phyloP scores from a whole-genome alignment of 2,113 vertebrate species.

The Melanerpes aurifrons region DNA sequence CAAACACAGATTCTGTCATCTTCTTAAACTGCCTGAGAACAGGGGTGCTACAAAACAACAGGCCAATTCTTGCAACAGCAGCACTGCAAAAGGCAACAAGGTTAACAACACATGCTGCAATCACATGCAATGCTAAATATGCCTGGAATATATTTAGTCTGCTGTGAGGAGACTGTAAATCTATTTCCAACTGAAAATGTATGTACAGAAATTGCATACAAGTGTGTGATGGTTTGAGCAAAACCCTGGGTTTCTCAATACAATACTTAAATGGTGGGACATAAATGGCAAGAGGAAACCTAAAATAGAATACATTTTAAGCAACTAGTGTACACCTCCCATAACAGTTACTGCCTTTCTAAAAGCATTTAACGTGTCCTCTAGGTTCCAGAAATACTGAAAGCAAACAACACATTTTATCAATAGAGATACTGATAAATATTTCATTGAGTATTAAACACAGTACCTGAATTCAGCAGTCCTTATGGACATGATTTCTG shows the following conservation, averaged over 20 bases:
- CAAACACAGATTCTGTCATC: conserved; percentile 77
- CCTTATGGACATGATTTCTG: conserved; percentile 73
- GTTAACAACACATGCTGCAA: neutral
- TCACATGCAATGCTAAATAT: neutral
- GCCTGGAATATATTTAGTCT: neutral
- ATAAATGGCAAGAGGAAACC: neutral
- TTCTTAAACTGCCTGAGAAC: conserved; percentile 77
- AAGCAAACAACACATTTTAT: neutral
- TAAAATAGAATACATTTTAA: neutral
- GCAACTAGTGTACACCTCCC: neutral
- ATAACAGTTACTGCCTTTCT: neutral
- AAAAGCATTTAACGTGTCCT: neutral
- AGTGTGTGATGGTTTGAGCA: neutral
- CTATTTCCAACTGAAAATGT: neutral
- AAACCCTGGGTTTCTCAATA: neutral
- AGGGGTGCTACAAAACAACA: conserved; percentile 65
- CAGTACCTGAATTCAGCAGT: conserved; percentile 81
- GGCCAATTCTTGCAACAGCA: conserved; percentile 76
- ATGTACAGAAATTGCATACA: neutral
- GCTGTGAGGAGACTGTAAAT: neutral
- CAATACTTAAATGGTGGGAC: neutral
- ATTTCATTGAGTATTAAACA: neutral
- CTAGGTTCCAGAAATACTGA: neutral
- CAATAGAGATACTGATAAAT: neutral
- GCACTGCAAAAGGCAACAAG: conserved; percentile 63